Percentiles rank a stretch among this genome's conserved stretches.
Conservation (phyloP, 2,797 vertebrate species). For the Anisognathus igniventris region DNA sequence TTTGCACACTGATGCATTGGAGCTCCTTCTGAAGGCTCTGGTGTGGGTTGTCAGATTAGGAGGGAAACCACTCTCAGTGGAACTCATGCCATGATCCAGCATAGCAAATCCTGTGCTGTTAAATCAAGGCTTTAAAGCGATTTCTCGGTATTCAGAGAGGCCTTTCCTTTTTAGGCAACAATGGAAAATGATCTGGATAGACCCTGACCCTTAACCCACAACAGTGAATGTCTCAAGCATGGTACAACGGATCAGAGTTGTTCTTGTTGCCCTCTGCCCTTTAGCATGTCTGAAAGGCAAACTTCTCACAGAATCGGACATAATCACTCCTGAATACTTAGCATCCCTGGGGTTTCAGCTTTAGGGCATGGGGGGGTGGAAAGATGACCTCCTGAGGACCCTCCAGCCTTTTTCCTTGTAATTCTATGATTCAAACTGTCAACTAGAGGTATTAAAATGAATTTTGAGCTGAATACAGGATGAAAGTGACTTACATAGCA, state of each 20-base stretch:
- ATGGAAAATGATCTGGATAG: conserved; percentile 51
- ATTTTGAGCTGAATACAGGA: neutral
- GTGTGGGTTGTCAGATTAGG: neutral
- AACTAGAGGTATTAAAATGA: neutral
- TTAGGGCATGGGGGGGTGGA: neutral
- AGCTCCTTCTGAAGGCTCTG: neutral
- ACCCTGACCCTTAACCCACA: conserved; percentile 58
- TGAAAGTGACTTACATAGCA: neutral
- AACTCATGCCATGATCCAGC: neutral
- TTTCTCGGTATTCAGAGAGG: conserved; percentile 22
- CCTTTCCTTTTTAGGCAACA: conserved; percentile 36
- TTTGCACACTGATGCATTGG: neutral
- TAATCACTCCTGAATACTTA: conserved; percentile 60
- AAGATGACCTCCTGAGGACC: conserved; percentile 16
- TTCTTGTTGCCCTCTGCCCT: conserved; percentile 63
- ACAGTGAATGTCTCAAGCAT: conserved; percentile 38
- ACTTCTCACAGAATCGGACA: conserved; percentile 50
- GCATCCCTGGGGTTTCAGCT: conserved; percentile 41
- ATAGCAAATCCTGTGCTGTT: conserved; percentile 40
- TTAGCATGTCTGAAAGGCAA: conserved; percentile 59
- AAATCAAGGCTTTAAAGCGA: conserved; percentile 33
- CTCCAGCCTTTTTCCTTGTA: neutral
- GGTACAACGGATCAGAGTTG: conserved; percentile 64
- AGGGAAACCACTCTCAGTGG: neutral
- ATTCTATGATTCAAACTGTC: neutral